Evolutionary conservation across 1,140 invertebrate species (phyloP), one percentile per base, ranked within the genome.

Genomic region (Subanguina moxae): DNA sequence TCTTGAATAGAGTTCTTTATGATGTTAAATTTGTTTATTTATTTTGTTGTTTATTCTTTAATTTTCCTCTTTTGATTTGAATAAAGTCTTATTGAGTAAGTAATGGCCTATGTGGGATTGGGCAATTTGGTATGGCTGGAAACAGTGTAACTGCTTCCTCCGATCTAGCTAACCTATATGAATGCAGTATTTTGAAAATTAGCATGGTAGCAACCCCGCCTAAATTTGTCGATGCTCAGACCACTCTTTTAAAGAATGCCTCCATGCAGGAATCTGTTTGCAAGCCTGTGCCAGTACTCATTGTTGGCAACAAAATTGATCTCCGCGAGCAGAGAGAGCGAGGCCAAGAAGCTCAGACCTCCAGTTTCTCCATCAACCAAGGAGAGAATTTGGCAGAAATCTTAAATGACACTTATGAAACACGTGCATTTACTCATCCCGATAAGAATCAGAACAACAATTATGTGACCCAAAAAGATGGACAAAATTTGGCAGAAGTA

Each of bases 261-360:
- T 68, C 64, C 48, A 17, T 27, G 23, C 64, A 75, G 73, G 75
- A 78, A 28, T 78, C 76, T 17, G 70, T 68, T 7, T 63, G 68
- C 38, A 65, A 76, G 21, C 57, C 59, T 17, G 71, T 78, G 45
- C 76, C 76, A 0, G 73, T 78, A n/a, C 67, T 78, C 43, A 25
- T 78, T 17, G 66, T 72, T 32, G 76, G 64, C 19, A 78, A 78
- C 62, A 78, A 78, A 45, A 67, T 65, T 23, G 76, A 78, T 59
- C 58, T 78, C 61, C 32, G 72, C 3, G 32, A 38, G 3, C 32
- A 38, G 11, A 11, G 32, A 38, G 32, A 38, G 3, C 32, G 11
- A 38, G 32, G 32, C 3, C 32, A 38, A 38, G 32, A 38, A 38
- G 32, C 32, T 38, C 32, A 38, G 3, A 21, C 48, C n/a, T 52